These are phyloP conservation scores for Mercenaria mercenaria DNA, from an alignment of 1,140 invertebrate species.

Conservation along the genomic window DNA sequence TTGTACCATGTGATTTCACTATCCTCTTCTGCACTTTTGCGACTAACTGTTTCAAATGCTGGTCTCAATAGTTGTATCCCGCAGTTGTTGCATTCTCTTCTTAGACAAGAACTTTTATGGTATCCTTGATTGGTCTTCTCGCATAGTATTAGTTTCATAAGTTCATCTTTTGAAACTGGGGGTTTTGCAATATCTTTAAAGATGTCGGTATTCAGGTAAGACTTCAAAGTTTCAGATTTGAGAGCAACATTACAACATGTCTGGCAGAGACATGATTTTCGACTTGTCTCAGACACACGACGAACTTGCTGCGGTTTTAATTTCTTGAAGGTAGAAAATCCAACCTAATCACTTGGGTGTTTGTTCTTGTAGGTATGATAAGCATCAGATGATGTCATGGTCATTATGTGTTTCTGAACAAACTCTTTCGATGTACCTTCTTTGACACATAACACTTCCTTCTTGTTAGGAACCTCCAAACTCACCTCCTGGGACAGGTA, in stretches of 20 bases:
- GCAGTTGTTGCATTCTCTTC: slow-evolving; percentile 7
- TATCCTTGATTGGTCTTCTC: background rate
- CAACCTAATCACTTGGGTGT: background rate
- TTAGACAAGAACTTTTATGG: slow-evolving; percentile 19
- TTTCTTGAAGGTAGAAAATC: slow-evolving; percentile 50
- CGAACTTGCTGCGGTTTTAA: slow-evolving; percentile 41
- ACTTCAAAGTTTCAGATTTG: slow-evolving; percentile 36
- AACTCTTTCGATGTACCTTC: background rate
- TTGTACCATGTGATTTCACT: slow-evolving; percentile 23
- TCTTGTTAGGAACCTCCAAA: slow-evolving; percentile 7
- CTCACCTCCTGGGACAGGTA: background rate
- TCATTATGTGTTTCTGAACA: slow-evolving; percentile 38
- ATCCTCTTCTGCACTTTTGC: background rate
- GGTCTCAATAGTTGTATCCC: background rate
- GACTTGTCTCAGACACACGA: slow-evolving; percentile 53
- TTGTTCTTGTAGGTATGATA: slow-evolving; percentile 18
- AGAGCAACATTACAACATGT: slow-evolving; percentile 56
- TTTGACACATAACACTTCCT: slow-evolving; percentile 12
- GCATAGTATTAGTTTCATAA: slow-evolving; percentile 7
- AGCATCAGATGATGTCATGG: slow-evolving; percentile 25
- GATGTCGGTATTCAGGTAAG: background rate
- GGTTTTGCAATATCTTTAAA: slow-evolving; percentile 30
- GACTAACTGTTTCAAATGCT: background rate
- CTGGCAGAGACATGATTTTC: slow-evolving; percentile 48
- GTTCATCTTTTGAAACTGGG: background rate